phyloP scores from a whole-genome alignment of 1,140 invertebrate genomes.

The Drosophila littoralis region DNA sequence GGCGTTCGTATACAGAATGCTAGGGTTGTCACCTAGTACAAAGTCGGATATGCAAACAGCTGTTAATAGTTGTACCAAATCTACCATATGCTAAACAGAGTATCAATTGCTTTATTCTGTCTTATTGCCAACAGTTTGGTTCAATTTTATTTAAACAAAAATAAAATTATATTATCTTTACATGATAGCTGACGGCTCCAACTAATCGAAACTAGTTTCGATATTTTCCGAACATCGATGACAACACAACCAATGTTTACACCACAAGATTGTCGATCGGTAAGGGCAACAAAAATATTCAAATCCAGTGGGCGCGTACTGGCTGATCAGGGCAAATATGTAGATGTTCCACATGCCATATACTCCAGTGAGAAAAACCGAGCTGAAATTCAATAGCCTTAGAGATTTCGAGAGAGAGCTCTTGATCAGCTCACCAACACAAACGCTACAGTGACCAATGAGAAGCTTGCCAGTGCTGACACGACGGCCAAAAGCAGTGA shows the following conservation, averaged over 20 bases:
- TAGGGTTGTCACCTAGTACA: constrained; percentile 27
- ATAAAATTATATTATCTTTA: not conserved
- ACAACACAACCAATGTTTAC: not conserved
- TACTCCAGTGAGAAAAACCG: constrained; percentile 98
- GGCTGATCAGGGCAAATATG: constrained; percentile 95
- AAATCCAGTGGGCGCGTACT: constrained; percentile 95
- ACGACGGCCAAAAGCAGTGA: no score
- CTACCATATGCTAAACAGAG: not conserved
- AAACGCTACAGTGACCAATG: no score
- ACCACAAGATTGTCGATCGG: not conserved
- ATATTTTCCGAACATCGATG: not conserved
- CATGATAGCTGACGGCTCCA: not conserved
- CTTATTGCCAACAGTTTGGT: not conserved
- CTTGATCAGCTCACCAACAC: no score
- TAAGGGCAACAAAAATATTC: no score
- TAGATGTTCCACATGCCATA: constrained; percentile 99
- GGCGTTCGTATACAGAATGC: constrained; percentile 64
- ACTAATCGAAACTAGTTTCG: not conserved
- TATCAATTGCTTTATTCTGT: no score
- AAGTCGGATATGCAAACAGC: constrained; percentile 17
- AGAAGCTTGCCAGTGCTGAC: no score
- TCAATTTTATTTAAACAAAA: not conserved
- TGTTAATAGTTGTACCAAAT: constrained; percentile 5
- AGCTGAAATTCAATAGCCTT: constrained; percentile 95
- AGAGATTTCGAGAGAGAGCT: not conserved